Base-by-base conservation (phyloP, 2,888 invertebrate genomes). In the Phortica okadai region DNA sequence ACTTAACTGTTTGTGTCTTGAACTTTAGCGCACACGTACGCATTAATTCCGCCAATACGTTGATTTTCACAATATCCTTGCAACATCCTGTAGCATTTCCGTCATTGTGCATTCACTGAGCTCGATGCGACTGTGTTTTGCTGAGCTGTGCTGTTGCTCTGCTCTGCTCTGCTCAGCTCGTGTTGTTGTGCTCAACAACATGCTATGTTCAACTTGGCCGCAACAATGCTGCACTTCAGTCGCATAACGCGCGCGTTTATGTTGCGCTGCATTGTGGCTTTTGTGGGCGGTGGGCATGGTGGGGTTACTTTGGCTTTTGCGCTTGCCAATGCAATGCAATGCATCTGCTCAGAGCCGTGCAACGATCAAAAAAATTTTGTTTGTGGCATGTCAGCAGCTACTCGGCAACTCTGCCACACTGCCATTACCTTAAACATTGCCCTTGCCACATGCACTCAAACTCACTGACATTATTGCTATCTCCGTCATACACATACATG, bases 31-130 rank as follows among this genome's bases (percentile, higher is more conserved):
- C 42, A 74, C 14, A 59, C 45, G 64, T 33, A 50, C 62, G 50
- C 74, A 67, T 59, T 86, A 86, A 86, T 83, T 79, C 77, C 83
- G 80, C 87, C 85, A 84, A 85, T 87, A 83, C 88, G 84, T 86
- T 87, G 86, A 85, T 85, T 85, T 72, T 87, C 84, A 85, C 85
- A 85, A 87, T 87, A 86, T 87, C 86, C 86, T 83, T 84, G 83
- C 84, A 73, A 86, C 86, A 85, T 85, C 86, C 85, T 85, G 86
- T 82, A 56, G 70, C 75, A 75, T 69, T 59, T 76, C 76, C 76
- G 70, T 72, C 70, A 72, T 56, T 72, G 54, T 69, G 69, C 50
- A 50, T 14, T 50, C 50, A 50, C 10, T 50, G 2, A 50, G 50
- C 50, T 50, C 50, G 6, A 6, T 6, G 2, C 50, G 8, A 14